phyloP scores from a whole-genome alignment of 2,797 vertebrate species.

The Girardinus metallicus region DNA sequence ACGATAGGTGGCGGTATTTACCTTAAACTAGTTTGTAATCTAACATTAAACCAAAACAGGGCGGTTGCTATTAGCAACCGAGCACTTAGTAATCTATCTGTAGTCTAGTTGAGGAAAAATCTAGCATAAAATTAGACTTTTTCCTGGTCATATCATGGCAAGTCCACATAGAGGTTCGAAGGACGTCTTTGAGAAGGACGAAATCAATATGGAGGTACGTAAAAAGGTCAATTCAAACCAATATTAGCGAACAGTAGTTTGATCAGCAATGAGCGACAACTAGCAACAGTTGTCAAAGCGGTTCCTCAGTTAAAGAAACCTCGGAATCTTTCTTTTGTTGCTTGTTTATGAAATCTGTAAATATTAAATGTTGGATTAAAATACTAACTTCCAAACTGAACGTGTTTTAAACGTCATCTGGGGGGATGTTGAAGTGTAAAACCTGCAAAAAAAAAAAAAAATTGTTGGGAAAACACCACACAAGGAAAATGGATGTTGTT shows the following conservation, averaged over 20 bases:
- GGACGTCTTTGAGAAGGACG: constrained; percentile 41
- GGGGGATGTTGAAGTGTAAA: background rate
- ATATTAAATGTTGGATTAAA: background rate
- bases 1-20: background rate
- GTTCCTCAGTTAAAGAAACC: background rate
- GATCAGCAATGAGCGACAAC: background rate
- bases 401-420: background rate
- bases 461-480: background rate
- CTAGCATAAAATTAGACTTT: background rate
- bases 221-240: background rate
- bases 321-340: background rate
- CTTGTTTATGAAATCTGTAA: background rate
- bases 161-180: constrained; percentile 49
- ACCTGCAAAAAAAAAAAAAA: background rate
- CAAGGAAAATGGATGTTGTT: background rate
- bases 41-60: background rate
- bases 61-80: constrained; percentile 58
- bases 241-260: background rate
- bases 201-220: constrained; percentile 62
- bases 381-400: background rate
- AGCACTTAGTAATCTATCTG: constrained; percentile 34
- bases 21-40: background rate
- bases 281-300: background rate
- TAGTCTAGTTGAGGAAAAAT: background rate
- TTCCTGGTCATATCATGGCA: constrained; percentile 35